phyloP scores from a whole-genome alignment of 2,888 invertebrate genomes.

The Hololepta plana region DNA sequence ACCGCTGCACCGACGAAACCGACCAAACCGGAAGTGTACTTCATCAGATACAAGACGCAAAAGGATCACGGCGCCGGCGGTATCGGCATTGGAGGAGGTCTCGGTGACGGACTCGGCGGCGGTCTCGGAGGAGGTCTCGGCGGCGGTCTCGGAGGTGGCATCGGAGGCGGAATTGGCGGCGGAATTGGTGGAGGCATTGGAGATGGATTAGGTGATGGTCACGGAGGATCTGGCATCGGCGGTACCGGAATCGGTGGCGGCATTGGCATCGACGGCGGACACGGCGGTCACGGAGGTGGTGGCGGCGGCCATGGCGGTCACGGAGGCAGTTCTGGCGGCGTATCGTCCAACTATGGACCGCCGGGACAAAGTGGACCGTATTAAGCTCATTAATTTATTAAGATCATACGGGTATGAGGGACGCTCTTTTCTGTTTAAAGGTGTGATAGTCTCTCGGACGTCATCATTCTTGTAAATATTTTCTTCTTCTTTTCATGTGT shows the following conservation, averaged over 20 bases:
- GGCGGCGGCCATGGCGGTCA: conserved; percentile 8
- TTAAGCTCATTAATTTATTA: conserved; percentile 10
- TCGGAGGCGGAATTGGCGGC: conserved; percentile 10
- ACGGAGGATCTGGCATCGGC: conserved; percentile 9
- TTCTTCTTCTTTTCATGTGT: not conserved
- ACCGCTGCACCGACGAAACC: conserved; percentile 62
- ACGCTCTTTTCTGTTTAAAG: too few species aligned
- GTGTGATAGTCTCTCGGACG: too few species aligned
- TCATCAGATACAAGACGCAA: conserved; percentile 67
- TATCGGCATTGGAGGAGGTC: conserved; percentile 9
- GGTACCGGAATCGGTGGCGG: conserved; percentile 12
- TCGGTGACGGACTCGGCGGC: conserved; percentile 15
- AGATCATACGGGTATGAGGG: conserved; percentile 11
- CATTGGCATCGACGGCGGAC: conserved; percentile 10
- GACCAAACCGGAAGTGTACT: conserved; percentile 76
- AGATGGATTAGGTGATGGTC: conserved; percentile 11
- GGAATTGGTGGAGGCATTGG: conserved; percentile 10
- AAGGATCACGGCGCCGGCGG: conserved; percentile 22
- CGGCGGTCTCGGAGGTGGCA: conserved; percentile 10
- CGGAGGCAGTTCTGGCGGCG: conserved; percentile 9
- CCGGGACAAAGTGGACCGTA: conserved; percentile 23
- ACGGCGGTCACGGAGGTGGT: conserved; percentile 9
- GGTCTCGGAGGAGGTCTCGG: conserved; percentile 23
- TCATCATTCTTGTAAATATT: conserved; percentile 1
- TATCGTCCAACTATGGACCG: conserved; percentile 20